Evolutionary conservation across 1,140 invertebrate genomes (phyloP).

Genomic region (Uloborus diversus): DNA sequence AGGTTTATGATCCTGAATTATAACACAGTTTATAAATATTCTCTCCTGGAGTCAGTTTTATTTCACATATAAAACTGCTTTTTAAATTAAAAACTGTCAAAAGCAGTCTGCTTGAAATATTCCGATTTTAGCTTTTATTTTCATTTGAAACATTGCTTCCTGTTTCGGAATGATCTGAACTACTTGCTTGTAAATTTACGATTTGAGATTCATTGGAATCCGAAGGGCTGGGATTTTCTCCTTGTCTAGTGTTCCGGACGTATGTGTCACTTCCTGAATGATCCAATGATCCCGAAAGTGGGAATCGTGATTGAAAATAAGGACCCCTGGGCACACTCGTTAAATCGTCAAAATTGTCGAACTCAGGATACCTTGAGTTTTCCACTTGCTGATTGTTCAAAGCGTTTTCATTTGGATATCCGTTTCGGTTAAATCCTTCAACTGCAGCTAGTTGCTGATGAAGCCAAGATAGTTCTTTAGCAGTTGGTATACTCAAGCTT

Average conservation of each 20-base stretch:
- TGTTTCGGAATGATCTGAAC: too few relatives aligned
- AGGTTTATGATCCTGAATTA: too few relatives aligned
- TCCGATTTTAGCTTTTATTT: too few relatives aligned
- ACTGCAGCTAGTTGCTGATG: constrained; percentile 2
- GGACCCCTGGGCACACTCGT: neutral
- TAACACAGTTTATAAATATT: too few relatives aligned
- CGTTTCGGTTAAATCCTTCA: constrained; percentile 12
- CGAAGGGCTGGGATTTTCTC: neutral
- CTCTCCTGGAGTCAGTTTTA: too few relatives aligned
- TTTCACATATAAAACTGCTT: too few relatives aligned
- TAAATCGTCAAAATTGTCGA: neutral
- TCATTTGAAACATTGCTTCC: too few relatives aligned
- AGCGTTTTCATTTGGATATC: neutral
- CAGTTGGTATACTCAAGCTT: constrained; percentile 19
- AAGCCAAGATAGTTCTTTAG: constrained; percentile 12
- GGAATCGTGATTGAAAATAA: neutral
- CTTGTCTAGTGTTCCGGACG: neutral
- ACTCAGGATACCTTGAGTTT: neutral
- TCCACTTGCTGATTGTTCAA: neutral
- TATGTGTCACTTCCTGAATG: neutral
- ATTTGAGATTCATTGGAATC: constrained; percentile 1
- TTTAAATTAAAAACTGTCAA: too few relatives aligned
- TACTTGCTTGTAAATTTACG: neutral
- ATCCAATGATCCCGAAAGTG: neutral
- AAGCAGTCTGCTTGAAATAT: too few relatives aligned